Conservation (phyloP, 2,797 vertebrate species). For the Oreortyx pictus region DNA sequence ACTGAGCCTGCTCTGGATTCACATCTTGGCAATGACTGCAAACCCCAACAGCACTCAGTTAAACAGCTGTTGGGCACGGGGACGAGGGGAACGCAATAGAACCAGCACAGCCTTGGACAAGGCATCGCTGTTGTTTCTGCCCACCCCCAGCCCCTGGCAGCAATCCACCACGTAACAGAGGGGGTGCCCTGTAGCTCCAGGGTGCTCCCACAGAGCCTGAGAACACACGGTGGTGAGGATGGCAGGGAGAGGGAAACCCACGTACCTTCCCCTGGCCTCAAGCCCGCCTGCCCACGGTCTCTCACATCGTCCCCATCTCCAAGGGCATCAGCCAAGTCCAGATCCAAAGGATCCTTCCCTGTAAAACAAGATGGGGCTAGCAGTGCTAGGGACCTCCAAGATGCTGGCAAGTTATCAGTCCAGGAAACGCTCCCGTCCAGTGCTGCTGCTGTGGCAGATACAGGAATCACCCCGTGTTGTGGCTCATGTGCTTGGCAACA, state of each 20-base stretch:
- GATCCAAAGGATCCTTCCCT: constrained; percentile 65
- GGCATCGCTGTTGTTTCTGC: background rate
- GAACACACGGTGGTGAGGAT: accelerated
- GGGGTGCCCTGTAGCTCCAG: background rate
- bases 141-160: background rate
- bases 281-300: constrained; percentile 48
- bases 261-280: constrained; percentile 67
- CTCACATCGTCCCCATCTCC: constrained; percentile 82
- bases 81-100: background rate
- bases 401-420: background rate
- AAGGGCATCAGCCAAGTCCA: constrained; percentile 87
- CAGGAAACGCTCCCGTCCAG: background rate
- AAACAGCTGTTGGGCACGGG: background rate
- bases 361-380: constrained; percentile 19
- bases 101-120: accelerated
- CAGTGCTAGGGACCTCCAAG: background rate
- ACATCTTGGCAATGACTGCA: background rate
- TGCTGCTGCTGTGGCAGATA: background rate
- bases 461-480: accelerated
- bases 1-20: constrained; percentile 10
- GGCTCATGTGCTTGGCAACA: background rate
- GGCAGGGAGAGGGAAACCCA: background rate
- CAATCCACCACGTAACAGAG: too few relatives aligned
- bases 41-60: background rate
- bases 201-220: background rate